Evolutionary conservation across 2,113 vertebrate genomes (phyloP).

Genomic region (Trematocara zebra): DNA sequence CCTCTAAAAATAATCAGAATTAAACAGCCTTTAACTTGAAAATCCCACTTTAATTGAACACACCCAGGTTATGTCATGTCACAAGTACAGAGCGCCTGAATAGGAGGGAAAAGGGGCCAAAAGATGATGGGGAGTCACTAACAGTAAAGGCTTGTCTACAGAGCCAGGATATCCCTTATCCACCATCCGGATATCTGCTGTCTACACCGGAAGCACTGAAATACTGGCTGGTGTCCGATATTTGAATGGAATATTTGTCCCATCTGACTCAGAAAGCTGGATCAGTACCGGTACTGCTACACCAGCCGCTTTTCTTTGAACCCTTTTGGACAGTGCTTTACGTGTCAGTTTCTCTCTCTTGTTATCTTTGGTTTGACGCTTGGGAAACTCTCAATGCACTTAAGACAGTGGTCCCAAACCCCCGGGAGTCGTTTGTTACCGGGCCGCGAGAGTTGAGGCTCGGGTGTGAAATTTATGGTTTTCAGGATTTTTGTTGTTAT

Average conservation of each 20-base stretch:
- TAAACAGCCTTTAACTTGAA: neutral
- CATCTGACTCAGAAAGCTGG: neutral
- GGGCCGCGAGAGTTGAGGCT: neutral
- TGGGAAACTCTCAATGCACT: neutral
- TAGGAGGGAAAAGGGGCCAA: neutral
- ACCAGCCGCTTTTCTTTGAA: neutral
- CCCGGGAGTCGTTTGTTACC: accelerated
- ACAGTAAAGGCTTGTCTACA: neutral
- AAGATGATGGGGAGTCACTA: neutral
- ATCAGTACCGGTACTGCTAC: neutral
- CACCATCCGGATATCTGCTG: neutral
- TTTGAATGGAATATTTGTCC: neutral
- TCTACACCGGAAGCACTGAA: neutral
- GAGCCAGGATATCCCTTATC: neutral
- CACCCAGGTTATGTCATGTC: neutral
- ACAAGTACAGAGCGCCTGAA: neutral
- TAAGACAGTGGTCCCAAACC: neutral
- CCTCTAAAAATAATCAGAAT: neutral
- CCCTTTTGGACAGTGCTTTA: neutral
- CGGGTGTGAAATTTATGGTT: accelerated
- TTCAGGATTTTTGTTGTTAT: neutral
- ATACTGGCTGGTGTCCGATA: neutral
- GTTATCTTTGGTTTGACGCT: neutral
- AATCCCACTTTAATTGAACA: neutral
- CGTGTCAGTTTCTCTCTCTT: neutral